These are phyloP conservation scores for Nothobranchius furzeri DNA, from an alignment of 2,113 vertebrate genomes.

Conservation along the genomic window DNA sequence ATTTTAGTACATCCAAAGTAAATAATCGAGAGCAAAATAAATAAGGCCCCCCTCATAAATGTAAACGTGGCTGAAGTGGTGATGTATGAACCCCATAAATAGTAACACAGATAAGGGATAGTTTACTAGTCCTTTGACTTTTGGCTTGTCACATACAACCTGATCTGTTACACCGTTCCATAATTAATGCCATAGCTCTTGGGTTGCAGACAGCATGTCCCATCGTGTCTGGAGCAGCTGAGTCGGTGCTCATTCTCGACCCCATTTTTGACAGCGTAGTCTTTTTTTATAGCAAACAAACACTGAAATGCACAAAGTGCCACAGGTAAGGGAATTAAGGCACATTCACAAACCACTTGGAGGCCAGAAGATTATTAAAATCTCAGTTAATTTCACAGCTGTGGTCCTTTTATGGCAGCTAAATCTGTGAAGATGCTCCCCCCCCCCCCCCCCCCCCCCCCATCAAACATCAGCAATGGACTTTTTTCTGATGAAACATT, in stretches of 20 bases:
- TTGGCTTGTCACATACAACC: constrained; percentile 12
- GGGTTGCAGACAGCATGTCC: constrained; percentile 52
- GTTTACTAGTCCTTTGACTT: not conserved
- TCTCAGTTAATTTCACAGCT: too few species aligned
- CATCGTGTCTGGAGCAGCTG: constrained; percentile 23
- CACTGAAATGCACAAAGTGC: not conserved
- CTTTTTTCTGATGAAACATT: too few species aligned
- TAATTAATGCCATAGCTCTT: constrained; percentile 60
- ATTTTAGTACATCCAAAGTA: constrained; percentile 9
- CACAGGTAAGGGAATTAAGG: not conserved
- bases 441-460: too few species aligned
- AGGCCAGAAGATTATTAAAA: too few species aligned
- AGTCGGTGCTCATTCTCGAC: constrained; percentile 38
- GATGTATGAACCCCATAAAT: not conserved
- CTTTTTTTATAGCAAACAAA: constrained; percentile 27
- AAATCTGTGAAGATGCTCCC: too few species aligned
- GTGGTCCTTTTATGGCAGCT: too few species aligned
- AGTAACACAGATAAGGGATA: not conserved
- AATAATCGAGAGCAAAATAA: not conserved
- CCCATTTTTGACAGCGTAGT: constrained; percentile 27
- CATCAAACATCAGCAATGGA: too few species aligned
- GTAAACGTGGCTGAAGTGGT: not conserved
- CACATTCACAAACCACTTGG: not conserved
- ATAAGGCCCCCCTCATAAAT: not conserved
- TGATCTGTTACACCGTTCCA: constrained; percentile 46